Evolutionary conservation across 2,888 invertebrate species (phyloP), one percentile per base, ranked within the genome.

Genomic region (Meliscaeva auricollis): DNA sequence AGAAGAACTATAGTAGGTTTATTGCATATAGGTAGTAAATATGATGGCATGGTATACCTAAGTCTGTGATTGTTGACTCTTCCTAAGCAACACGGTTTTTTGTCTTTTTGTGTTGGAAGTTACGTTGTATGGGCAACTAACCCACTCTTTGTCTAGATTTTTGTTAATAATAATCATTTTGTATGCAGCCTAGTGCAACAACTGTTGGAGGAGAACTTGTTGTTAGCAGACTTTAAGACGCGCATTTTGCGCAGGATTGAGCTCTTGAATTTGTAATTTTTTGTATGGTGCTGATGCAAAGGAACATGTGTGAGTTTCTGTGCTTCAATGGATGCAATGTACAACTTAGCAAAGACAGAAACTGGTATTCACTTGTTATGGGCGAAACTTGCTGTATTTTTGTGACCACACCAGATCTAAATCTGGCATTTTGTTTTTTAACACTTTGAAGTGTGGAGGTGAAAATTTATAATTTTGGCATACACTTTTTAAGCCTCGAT

Each of bases 171-270:
- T 26, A 26, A 26, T 26, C 26, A 26, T 52, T 20, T 46, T 30
- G 32, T 17, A 13, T 62, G 11, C 11, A n/a, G 48, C 41, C 17
- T 17, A 9, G 26, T 32, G 15, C 50, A 66, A 56, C 50, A 66
- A 56, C 46, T 58, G 38, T 15, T 69, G 82, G 72, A 66, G 75
- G 68, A 72, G 66, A 80, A 84, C 84, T 84, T 60, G 84, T 84
- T 79, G 69, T 46, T n/a, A 20, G 46, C 35, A 84, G 84, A 84
- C 84, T 58, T 52, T 46, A 13, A 48, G 84, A 44, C 84, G 84
- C 80, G 44, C 15, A 15, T n/a, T 79, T 17, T 60, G 35, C 41
- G 35, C 32, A 48, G 75, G 32, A 70, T 48, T 69, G 6, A n/a
- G 30, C 38, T 58, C 20, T 44, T 32, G 32, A 41, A 13, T 58